phyloP scores from a whole-genome alignment of 35 echinoderm and acorn worm species.

The Strongylocentrotus purpuratus region DNA sequence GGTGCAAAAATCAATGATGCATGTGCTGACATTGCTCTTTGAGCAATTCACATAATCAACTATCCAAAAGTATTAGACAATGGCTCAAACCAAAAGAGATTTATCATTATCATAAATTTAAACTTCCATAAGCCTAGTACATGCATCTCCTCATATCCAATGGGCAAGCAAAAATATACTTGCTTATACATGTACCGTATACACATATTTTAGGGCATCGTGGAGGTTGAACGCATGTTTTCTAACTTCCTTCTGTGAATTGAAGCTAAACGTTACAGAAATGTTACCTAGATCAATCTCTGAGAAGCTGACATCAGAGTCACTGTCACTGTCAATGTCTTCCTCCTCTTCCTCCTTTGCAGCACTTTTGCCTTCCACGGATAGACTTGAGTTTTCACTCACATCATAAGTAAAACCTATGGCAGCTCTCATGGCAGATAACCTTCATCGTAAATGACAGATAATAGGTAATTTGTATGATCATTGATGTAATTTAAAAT shows the following conservation, averaged over 20 bases:
- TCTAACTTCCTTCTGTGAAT: neutral
- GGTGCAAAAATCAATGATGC: neutral
- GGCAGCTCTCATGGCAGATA: slow-evolving; percentile 76
- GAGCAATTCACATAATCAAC: neutral
- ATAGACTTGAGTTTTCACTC: slow-evolving; percentile 37
- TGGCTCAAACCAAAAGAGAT: neutral
- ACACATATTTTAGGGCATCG: neutral
- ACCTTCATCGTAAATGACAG: slow-evolving; percentile 49
- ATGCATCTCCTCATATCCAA: too few relatives aligned
- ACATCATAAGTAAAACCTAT: slow-evolving; percentile 94
- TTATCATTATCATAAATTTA: too few relatives aligned
- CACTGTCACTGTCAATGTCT: slow-evolving; percentile 67
- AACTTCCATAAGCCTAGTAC: too few relatives aligned
- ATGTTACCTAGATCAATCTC: slow-evolving; percentile 93
- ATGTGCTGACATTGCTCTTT: neutral
- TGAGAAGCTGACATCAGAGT: slow-evolving; percentile 82
- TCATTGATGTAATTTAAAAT: too few relatives aligned
- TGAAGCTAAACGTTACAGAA: neutral
- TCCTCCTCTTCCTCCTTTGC: slow-evolving; percentile 45
- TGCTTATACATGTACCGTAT: neutral
- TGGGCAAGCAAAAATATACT: too few relatives aligned
- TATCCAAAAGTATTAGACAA: neutral
- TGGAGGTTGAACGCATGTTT: neutral
- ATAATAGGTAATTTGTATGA: neutral
- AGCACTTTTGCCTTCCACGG: slow-evolving; percentile 40